Evolutionary conservation across 2,888 invertebrate species (phyloP).

Genomic region (Tetrapedia diversipes): DNA sequence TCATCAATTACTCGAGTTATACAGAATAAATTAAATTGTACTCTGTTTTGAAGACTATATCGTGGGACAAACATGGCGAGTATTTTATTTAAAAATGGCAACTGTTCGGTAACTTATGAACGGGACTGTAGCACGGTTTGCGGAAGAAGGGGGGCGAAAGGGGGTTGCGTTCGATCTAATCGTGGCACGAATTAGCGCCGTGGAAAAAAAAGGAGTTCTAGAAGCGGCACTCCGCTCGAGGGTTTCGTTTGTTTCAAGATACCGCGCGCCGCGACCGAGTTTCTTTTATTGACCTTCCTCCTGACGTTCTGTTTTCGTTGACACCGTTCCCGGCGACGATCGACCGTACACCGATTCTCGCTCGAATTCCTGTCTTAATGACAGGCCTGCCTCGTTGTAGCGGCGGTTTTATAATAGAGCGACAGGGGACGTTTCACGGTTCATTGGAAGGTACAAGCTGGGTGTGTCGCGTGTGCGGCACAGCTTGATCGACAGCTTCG

Average conservation of each 20-base stretch:
- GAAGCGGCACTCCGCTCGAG: background rate
- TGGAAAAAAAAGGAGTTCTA: background rate
- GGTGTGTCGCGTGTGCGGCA: background rate
- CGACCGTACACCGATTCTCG: slow-evolving; percentile 15
- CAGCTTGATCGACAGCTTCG: slow-evolving; percentile 11
- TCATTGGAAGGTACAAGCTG: slow-evolving; percentile 15
- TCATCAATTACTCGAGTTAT: no score
- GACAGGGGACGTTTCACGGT: slow-evolving; percentile 4
- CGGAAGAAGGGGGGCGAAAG: background rate
- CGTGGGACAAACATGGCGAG: no score
- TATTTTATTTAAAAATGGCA: background rate
- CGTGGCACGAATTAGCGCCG: slow-evolving; percentile 7
- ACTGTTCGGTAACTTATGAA: background rate
- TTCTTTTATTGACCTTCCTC: background rate
- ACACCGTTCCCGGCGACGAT: slow-evolving; percentile 6
- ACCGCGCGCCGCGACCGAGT: slow-evolving; percentile 6
- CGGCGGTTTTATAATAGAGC: slow-evolving; percentile 15
- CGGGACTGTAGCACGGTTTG: no score
- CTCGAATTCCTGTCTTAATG: slow-evolving; percentile 24
- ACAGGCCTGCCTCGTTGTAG: background rate
- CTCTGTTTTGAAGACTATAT: no score
- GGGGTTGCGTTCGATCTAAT: slow-evolving; percentile 1
- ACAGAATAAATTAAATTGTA: no score
- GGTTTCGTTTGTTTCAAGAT: slow-evolving; percentile 20
- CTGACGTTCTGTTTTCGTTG: background rate